phyloP scores from a whole-genome alignment of 35 echinoderm and acorn worm species.

The Stichopus chloronotus region DNA sequence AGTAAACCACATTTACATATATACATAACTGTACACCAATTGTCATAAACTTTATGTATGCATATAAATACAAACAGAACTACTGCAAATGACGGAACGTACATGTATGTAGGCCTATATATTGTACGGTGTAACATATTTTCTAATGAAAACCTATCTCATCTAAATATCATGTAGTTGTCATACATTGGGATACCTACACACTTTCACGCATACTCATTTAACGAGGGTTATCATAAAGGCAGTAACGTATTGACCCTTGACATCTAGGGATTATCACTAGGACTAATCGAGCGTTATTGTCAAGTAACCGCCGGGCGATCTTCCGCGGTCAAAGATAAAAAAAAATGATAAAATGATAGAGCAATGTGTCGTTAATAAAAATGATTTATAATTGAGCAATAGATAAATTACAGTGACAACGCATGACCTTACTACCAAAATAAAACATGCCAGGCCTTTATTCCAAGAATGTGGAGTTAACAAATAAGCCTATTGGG shows the following conservation, averaged over 20 bases:
- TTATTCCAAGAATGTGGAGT: slow-evolving; percentile 19
- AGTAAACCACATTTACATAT: no score
- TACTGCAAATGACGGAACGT: no score
- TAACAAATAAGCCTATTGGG: slow-evolving; percentile 15
- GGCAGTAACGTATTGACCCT: slow-evolving; percentile 8
- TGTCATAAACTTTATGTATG: no score
- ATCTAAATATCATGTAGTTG: no score
- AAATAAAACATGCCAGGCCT: slow-evolving; percentile 4
- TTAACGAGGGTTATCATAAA: no score
- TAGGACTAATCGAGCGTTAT: background rate
- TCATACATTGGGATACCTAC: no score
- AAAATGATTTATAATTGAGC: slow-evolving; percentile 10
- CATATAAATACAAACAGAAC: no score
- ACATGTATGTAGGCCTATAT: no score
- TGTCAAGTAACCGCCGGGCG: background rate
- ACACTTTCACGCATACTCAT: no score
- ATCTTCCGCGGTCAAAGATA: background rate
- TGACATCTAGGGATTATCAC: background rate
- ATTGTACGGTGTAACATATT: no score
- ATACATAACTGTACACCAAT: no score
- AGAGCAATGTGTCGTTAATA: background rate
- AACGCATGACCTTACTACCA: slow-evolving; percentile 14
- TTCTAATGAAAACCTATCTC: no score
- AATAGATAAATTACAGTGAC: slow-evolving; percentile 1
- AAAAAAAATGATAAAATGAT: background rate